Conservation (phyloP, 2,113 vertebrate genomes). For the Pygoscelis antarcticus region DNA sequence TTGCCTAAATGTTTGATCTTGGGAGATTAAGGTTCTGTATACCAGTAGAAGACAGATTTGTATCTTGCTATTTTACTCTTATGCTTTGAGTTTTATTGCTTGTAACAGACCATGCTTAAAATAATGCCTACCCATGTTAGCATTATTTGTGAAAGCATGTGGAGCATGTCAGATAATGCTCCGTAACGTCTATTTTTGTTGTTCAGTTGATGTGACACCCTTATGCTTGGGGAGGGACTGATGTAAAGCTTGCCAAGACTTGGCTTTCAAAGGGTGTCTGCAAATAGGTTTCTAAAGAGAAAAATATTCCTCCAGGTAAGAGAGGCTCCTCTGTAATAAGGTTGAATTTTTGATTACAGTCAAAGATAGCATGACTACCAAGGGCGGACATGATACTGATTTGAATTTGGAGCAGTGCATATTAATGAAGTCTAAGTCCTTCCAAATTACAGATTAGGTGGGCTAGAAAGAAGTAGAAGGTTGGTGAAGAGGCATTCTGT, state of each 20-base stretch:
- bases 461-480: neutral
- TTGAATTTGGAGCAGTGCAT: neutral
- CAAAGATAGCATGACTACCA: neutral
- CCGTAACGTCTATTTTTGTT: fast-evolving
- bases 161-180: neutral
- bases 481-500: neutral
- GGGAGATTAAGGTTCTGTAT: neutral
- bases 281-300: neutral
- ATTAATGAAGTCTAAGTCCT: neutral
- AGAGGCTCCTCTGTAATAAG: neutral
- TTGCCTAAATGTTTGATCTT: neutral
- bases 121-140: neutral
- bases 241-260: neutral
- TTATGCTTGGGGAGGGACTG: too few species aligned
- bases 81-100: neutral
- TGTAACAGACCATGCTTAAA: neutral
- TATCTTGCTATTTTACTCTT: neutral
- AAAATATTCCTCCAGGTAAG: neutral
- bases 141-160: neutral
- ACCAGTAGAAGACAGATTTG: neutral
- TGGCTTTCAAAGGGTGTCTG: neutral
- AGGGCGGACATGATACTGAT: neutral
- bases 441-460: neutral
- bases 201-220: neutral
- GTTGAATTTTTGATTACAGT: neutral